Evolutionary conservation across 2,888 invertebrate genomes (phyloP).

Genomic region (Platycheirus rosarum): DNA sequence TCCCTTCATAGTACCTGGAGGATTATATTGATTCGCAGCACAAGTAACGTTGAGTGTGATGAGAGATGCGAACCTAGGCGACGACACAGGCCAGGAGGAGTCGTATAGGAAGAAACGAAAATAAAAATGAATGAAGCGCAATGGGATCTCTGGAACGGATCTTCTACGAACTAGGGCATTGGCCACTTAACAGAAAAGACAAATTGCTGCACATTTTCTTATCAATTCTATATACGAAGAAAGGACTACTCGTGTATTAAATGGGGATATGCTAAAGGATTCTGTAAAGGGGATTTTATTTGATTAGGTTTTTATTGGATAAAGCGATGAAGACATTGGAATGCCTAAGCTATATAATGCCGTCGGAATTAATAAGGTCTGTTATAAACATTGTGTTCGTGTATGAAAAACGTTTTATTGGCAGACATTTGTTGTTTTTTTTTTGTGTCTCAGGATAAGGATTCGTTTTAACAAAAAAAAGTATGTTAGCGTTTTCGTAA

Average conservation of each 20-base stretch:
- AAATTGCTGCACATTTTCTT: conserved; percentile 68
- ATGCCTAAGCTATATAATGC: conserved; percentile 12
- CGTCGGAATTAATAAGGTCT: conserved; percentile 2
- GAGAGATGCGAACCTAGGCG: conserved; percentile 15
- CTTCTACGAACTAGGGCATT: conserved; percentile 28
- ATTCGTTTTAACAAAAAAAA: no score
- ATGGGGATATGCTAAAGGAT: neutral
- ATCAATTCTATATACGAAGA: conserved; percentile 24
- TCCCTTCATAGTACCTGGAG: conserved; percentile 55
- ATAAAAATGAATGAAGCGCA: conserved; percentile 47
- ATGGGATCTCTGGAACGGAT: conserved; percentile 32
- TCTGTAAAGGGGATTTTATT: conserved; percentile 31
- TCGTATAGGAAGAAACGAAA: conserved; percentile 38
- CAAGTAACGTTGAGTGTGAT: neutral
- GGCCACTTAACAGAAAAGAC: conserved; percentile 44
- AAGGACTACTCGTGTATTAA: neutral
- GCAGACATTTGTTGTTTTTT: neutral
- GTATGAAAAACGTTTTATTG: neutral
- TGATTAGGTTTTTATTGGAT: conserved; percentile 54
- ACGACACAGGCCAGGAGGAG: conserved; percentile 34
- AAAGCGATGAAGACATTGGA: conserved; percentile 34
- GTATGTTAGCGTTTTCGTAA: no score
- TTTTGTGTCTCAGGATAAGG: no score
- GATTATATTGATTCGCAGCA: conserved; percentile 65
- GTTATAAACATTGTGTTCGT: neutral